Evolutionary conservation across 2,888 invertebrate genomes (phyloP).

Genomic region (Ypsolopha sequella): DNA sequence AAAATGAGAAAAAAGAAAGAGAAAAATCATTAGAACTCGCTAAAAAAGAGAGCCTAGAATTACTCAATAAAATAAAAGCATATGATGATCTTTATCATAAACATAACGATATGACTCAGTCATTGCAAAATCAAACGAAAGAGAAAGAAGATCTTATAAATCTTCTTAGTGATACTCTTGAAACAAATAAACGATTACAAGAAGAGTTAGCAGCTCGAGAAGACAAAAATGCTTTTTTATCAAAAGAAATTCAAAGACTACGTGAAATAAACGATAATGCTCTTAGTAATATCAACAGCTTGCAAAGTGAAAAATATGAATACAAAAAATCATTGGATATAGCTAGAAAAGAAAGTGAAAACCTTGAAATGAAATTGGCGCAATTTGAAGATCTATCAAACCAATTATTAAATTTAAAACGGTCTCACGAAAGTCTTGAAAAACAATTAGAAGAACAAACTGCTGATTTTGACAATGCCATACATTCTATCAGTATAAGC

Average conservation of each 20-base stretch:
- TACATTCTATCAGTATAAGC: slow-evolving; percentile 21
- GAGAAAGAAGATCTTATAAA: slow-evolving; percentile 23
- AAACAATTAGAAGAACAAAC: background rate
- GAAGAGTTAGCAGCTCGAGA: slow-evolving; percentile 17
- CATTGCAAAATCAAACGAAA: slow-evolving; percentile 18
- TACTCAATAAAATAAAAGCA: slow-evolving; percentile 33
- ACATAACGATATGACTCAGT: slow-evolving; percentile 20
- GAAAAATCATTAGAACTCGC: slow-evolving; percentile 30
- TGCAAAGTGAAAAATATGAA: slow-evolving; percentile 30
- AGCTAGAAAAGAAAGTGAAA: slow-evolving; percentile 30
- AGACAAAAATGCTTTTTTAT: slow-evolving; percentile 23
- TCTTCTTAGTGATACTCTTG: slow-evolving; percentile 16
- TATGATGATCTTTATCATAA: slow-evolving; percentile 22
- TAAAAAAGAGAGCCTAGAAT: slow-evolving; percentile 38
- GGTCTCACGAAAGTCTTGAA: slow-evolving; percentile 6
- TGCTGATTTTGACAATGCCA: slow-evolving; percentile 10
- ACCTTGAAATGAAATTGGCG: slow-evolving; percentile 26
- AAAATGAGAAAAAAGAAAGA: slow-evolving; percentile 32
- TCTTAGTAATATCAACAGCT: slow-evolving; percentile 21
- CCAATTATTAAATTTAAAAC: background rate
- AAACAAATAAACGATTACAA: slow-evolving; percentile 23
- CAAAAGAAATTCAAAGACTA: slow-evolving; percentile 33
- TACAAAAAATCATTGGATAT: slow-evolving; percentile 28
- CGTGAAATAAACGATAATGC: slow-evolving; percentile 25
- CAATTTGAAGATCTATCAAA: slow-evolving; percentile 17